Evolutionary conservation across 2,113 vertebrate genomes (phyloP), one percentile per base, ranked within the genome.

Genomic region (Anguilla rostrata): DNA sequence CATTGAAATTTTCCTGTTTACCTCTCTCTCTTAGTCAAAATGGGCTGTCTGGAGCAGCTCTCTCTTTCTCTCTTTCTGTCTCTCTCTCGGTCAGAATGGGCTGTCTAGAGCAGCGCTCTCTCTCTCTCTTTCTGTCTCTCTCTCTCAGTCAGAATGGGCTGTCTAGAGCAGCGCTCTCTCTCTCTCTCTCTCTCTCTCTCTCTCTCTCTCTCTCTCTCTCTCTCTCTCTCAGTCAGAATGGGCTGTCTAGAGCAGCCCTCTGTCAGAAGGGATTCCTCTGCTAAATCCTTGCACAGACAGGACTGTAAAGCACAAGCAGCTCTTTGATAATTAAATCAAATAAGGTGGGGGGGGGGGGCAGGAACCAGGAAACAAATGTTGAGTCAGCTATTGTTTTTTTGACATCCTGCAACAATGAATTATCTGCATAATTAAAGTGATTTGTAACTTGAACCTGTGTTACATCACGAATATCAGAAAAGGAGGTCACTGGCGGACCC

Each of bases 201-300:
- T 34, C 34, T 34, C 34, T 34, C 34, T 34, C 34, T 34, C 34
- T 34, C 34, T 34, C 34, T 34, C 34, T 34, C 34, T 34, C 34
- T 34, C 34, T 34, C 34, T 34, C 34, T 78, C 71, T 20, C 18
- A 63, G 5, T 63, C 15, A 63, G 15, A 81, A 82, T 82, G 41
- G 40, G 43, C 53, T 81, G 39, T 79, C 80, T 39, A 1, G 22
- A 43, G 11, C 16, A 20, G 82, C 49, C 56, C 40, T 63, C n/a
- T 79, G 41, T 71, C 79, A 15, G 39, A 81, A 82, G 57, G 82
- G 29, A 71, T 71, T 80, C 85, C 57, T 83, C 81, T 22, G 12
- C 71, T 29, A 66, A 80, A 78, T 39, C 71, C 29, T 41, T 86
- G 39, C 75, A 7, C 15, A 53, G 81, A 82, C 81, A 83, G 41